phyloP scores from a whole-genome alignment of 2,888 invertebrate genomes.

The Unio pictorum region DNA sequence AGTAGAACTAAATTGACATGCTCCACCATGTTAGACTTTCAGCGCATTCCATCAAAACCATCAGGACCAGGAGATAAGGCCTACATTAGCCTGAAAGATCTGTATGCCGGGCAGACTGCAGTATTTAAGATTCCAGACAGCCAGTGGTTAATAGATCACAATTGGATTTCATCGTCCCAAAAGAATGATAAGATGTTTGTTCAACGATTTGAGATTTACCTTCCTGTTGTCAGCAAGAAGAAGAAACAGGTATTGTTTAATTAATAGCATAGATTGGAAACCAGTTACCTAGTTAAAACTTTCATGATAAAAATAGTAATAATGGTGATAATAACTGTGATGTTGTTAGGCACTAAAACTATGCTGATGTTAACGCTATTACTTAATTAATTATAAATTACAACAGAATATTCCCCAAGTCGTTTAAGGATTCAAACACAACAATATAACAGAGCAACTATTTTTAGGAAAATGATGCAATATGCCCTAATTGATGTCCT shows the following conservation, averaged over 20 bases:
- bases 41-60: not conserved
- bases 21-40: not conserved
- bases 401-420: too few relatives aligned
- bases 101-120: constrained; percentile 1
- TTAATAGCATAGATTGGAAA: too few relatives aligned
- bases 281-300: too few relatives aligned
- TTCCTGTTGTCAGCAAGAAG: not conserved
- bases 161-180: constrained; percentile 1
- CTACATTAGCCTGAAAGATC: not conserved
- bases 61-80: not conserved
- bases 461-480: too few relatives aligned
- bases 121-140: not conserved
- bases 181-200: not conserved
- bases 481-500: too few relatives aligned
- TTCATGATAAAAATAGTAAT: too few relatives aligned
- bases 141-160: not conserved
- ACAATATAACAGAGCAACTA: too few relatives aligned
- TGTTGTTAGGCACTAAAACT: too few relatives aligned
- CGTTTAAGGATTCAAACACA: too few relatives aligned
- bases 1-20: not conserved
- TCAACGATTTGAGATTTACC: constrained; percentile 3
- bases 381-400: too few relatives aligned
- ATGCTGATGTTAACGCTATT: too few relatives aligned
- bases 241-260: not conserved
- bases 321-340: too few relatives aligned